These are phyloP conservation scores for Tetheella fluctuosa DNA, from an alignment of 2,888 invertebrate genomes.

Conservation along the genomic window DNA sequence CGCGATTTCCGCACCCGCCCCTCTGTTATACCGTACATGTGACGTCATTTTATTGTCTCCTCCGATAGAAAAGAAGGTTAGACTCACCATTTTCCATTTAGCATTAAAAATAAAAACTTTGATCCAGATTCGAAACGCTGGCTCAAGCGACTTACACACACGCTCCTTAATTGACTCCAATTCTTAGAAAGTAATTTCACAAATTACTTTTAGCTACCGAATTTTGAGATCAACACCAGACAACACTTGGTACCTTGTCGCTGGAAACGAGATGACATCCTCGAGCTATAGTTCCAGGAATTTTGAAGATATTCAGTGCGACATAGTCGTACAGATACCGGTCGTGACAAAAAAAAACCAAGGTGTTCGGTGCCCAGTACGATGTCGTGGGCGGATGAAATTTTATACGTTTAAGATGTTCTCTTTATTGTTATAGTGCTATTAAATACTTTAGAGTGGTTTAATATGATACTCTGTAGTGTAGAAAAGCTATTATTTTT, in stretches of 20 bases:
- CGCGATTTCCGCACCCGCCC: too few relatives aligned
- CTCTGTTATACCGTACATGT: neutral
- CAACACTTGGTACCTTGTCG: slow-evolving; percentile 57
- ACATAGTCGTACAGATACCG: slow-evolving; percentile 59
- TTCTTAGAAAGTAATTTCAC: slow-evolving; percentile 84
- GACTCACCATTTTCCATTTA: slow-evolving; percentile 8
- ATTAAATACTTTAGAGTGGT: slow-evolving; percentile 17
- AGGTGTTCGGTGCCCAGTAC: slow-evolving; percentile 37
- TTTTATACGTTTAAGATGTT: slow-evolving; percentile 49
- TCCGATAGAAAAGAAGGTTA: neutral
- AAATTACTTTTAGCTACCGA: slow-evolving; percentile 83
- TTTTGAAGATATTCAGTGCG: slow-evolving; percentile 37
- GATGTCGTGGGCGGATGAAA: slow-evolving; percentile 61
- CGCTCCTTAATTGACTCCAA: slow-evolving; percentile 76
- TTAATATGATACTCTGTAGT: too few relatives aligned
- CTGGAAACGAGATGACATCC: slow-evolving; percentile 25
- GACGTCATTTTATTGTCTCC: neutral
- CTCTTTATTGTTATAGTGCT: slow-evolving; percentile 35
- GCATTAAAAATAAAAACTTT: slow-evolving; percentile 36
- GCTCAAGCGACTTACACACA: slow-evolving; percentile 32
- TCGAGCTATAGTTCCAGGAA: slow-evolving; percentile 10
- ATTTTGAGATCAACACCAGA: slow-evolving; percentile 71
- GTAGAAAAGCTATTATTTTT: neutral
- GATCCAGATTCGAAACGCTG: slow-evolving; percentile 42
- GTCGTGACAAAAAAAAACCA: slow-evolving; percentile 60